phyloP scores from a whole-genome alignment of 2,113 vertebrate species.

The Amia ocellicauda region DNA sequence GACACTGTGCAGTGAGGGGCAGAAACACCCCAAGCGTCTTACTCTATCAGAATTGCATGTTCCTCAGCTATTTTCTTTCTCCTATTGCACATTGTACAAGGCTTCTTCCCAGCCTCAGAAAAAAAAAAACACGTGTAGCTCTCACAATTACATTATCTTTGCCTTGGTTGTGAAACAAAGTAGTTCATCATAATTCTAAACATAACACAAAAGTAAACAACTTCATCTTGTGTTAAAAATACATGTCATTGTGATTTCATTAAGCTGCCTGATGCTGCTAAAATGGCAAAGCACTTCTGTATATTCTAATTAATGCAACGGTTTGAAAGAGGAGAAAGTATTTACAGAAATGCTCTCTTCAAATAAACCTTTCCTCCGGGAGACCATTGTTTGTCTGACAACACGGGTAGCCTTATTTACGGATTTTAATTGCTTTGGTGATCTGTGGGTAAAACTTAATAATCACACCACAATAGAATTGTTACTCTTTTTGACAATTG shows the following conservation, averaged over 20 bases:
- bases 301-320: constrained; percentile 67
- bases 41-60: neutral
- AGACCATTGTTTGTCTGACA: constrained; percentile 70
- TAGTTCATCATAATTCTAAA: constrained; percentile 47
- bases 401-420: constrained; percentile 77
- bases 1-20: neutral
- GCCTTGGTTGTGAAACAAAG: constrained; percentile 49
- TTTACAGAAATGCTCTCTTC: constrained; percentile 57
- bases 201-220: constrained; percentile 68
- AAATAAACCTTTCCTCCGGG: constrained; percentile 67
- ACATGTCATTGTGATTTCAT: constrained; percentile 64
- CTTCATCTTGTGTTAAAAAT: constrained; percentile 63
- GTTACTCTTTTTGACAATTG: constrained; percentile 77
- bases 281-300: constrained; percentile 59
- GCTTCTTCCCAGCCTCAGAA: constrained; percentile 34
- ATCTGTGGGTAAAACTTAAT: constrained; percentile 76
- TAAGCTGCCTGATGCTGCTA: constrained; percentile 58
- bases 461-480: constrained; percentile 77
- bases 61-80: constrained; percentile 1
- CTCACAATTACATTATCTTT: constrained; percentile 48
- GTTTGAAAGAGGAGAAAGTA: constrained; percentile 43
- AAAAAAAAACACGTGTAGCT: constrained; percentile 48
- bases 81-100: constrained; percentile 11
- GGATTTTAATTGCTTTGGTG: constrained; percentile 88
- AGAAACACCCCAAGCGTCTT: neutral